These are phyloP conservation scores for Rhipidura dahli DNA, from an alignment of 2,113 vertebrate species.

Conservation along the genomic window DNA sequence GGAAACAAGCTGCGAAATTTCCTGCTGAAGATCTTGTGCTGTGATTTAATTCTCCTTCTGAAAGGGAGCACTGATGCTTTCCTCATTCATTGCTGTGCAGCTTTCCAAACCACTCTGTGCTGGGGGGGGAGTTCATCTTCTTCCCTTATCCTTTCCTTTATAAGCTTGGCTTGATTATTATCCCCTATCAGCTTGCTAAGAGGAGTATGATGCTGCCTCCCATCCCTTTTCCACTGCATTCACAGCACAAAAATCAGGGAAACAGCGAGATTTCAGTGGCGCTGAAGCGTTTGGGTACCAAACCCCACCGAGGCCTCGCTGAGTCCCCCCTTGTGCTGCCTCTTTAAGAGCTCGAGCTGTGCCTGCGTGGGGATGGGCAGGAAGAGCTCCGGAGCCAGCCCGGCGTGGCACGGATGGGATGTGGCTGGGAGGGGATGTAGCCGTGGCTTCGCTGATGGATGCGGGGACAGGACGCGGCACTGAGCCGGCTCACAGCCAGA, in stretches of 20 bases:
- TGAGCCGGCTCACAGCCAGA: not conserved
- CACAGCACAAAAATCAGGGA: not conserved
- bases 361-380: not conserved
- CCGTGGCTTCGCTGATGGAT: not conserved
- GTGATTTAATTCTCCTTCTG: not conserved
- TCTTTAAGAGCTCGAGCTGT: slow-evolving; percentile 23
- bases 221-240: accelerated
- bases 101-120: not conserved
- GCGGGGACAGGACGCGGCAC: accelerated
- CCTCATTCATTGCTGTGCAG: accelerated
- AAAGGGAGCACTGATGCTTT: not conserved
- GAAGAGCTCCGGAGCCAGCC: not conserved
- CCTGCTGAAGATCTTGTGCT: not conserved
- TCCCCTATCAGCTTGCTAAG: accelerated
- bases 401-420: not conserved
- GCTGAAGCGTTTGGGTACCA: accelerated
- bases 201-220: not conserved
- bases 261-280: not conserved
- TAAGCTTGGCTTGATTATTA: not conserved
- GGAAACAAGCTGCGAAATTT: not conserved
- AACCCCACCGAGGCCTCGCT: accelerated
- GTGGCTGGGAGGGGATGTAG: not conserved
- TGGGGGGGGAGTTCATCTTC: not conserved
- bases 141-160: not conserved
- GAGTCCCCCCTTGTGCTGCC: not conserved